Percentiles rank a stretch among this genome's conserved stretches.
Evolutionary conservation across 2,888 invertebrate genomes (phyloP).

Genomic region (Pedicia rivosa): DNA sequence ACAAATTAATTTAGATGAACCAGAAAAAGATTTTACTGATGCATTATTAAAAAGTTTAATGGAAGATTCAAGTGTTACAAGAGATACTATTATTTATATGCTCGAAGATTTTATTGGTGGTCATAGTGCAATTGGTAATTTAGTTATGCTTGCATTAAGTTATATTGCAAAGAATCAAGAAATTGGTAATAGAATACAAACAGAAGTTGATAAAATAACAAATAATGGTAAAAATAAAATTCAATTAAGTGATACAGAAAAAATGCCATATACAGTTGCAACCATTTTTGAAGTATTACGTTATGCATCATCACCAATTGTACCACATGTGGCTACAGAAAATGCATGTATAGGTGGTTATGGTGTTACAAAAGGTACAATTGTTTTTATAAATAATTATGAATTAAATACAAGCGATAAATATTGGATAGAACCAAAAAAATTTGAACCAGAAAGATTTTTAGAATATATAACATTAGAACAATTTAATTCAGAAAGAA

Average conservation of each 20-base stretch:
- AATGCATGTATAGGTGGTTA: constrained; percentile 57
- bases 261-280: constrained; percentile 67
- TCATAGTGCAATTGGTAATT: constrained; percentile 73
- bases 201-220: constrained; percentile 48
- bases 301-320: constrained; percentile 72
- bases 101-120: constrained; percentile 79
- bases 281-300: constrained; percentile 65
- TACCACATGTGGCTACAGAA: constrained; percentile 73
- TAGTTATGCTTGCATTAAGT: constrained; percentile 60
- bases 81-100: constrained; percentile 66
- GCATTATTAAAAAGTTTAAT: constrained; percentile 53
- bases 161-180: constrained; percentile 49
- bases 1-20: constrained; percentile 35
- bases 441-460: constrained; percentile 64
- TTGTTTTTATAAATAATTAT: constrained; percentile 73
- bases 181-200: constrained; percentile 45
- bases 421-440: constrained; percentile 55
- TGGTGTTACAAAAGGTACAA: constrained; percentile 56
- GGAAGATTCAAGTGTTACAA: constrained; percentile 48
- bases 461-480: constrained; percentile 30
- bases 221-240: constrained; percentile 37
- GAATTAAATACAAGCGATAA: constrained; percentile 55
- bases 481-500: constrained; percentile 10
- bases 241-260: constrained; percentile 45
- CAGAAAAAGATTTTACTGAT: constrained; percentile 64